Conservation (phyloP, 2,888 invertebrate genomes). For the Perizoma flavofasciatum region DNA sequence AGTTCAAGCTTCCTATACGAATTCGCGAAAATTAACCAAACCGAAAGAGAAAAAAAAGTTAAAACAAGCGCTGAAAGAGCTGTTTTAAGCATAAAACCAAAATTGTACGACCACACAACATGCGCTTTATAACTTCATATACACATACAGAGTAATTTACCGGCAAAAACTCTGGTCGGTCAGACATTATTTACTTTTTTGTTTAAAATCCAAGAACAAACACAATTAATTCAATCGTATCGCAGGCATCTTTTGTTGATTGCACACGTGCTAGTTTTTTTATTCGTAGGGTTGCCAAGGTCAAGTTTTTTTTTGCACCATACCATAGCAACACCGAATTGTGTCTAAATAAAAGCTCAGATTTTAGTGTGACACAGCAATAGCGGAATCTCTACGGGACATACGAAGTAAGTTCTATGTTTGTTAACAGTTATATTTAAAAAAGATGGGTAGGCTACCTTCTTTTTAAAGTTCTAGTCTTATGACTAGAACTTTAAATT, state of each 20-base stretch:
- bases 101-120: slow-evolving; percentile 43
- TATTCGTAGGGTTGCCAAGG: slow-evolving; percentile 28
- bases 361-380: not conserved
- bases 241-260: not conserved
- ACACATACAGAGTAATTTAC: slow-evolving; percentile 34
- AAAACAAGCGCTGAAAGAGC: slow-evolving; percentile 33
- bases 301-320: slow-evolving; percentile 1
- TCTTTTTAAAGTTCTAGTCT: no score
- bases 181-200: not conserved
- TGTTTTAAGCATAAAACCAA: slow-evolving; percentile 28
- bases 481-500: no score
- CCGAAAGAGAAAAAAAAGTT: no score
- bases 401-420: not conserved
- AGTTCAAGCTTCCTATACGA: no score
- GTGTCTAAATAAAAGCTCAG: not conserved
- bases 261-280: not conserved
- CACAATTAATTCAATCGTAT: slow-evolving; percentile 10
- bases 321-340: slow-evolving; percentile 1
- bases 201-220: slow-evolving; percentile 1
- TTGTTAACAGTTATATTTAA: not conserved
- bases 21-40: no score
- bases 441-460: no score
- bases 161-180: slow-evolving; percentile 21
- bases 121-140: slow-evolving; percentile 46
- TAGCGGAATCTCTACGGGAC: not conserved